phyloP scores from a whole-genome alignment of 2,888 invertebrate species.

The Phortica magna region DNA sequence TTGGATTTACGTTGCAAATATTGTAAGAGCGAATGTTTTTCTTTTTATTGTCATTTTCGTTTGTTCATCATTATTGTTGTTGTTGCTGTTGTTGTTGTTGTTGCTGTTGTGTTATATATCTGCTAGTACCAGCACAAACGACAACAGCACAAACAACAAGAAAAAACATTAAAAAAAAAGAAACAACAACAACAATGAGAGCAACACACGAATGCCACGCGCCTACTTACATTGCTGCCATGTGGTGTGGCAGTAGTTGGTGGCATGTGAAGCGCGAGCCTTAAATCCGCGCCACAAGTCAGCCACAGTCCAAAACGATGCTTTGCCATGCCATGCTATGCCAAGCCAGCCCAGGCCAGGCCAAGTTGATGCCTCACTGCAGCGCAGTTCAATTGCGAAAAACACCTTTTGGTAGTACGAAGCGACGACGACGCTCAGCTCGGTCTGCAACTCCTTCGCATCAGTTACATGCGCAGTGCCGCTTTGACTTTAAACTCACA shows the following conservation, averaged over 20 bases:
- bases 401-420: neutral
- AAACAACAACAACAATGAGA: constrained; percentile 67
- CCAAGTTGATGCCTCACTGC: neutral
- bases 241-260: constrained; percentile 55
- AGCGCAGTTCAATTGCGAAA: neutral
- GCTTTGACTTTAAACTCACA: neutral
- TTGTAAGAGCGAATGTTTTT: constrained; percentile 31
- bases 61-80: constrained; percentile 24
- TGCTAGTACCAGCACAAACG: constrained; percentile 45
- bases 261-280: constrained; percentile 25
- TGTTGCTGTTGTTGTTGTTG: constrained; percentile 60
- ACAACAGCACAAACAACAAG: constrained; percentile 43
- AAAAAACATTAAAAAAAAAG: constrained; percentile 35
- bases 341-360: neutral
- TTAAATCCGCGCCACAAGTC: constrained; percentile 30
- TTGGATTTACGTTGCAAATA: constrained; percentile 62
- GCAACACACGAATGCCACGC: constrained; percentile 76
- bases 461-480: neutral
- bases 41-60: constrained; percentile 64
- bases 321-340: neutral
- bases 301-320: neutral
- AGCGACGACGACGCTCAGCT: neutral
- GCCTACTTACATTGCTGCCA: constrained; percentile 70
- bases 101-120: constrained; percentile 54
- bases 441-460: neutral